Evolutionary conservation across 1,140 invertebrate species (phyloP).

Genomic region (Orchesella cincta): DNA sequence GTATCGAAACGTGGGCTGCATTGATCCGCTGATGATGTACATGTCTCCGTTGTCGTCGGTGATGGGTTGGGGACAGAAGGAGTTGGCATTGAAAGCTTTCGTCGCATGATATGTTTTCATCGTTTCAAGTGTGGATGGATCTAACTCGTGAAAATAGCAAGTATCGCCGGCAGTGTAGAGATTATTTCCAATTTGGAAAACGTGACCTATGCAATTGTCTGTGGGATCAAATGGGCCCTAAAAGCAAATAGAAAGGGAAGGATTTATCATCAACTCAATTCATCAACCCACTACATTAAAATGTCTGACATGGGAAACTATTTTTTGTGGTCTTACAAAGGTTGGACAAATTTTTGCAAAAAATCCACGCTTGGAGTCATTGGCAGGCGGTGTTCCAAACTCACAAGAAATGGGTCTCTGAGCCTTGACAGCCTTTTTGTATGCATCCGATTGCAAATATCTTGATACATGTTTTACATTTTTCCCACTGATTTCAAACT

Average conservation of each 20-base stretch:
- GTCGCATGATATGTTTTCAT: slow-evolving; percentile 54
- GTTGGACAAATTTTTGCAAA: slow-evolving; percentile 26
- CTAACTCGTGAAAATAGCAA: slow-evolving; percentile 40
- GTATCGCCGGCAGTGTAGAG: slow-evolving; percentile 58
- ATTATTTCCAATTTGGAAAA: slow-evolving; percentile 56
- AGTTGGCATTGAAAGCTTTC: slow-evolving; percentile 16
- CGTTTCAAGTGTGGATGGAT: slow-evolving; percentile 53
- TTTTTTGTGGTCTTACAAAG: slow-evolving; percentile 4
- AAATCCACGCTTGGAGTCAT: not conserved
- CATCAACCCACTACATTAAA: too few species aligned
- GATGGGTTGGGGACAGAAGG: slow-evolving; percentile 32
- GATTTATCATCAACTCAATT: not conserved
- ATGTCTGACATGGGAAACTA: not conserved
- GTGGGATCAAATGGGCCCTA: slow-evolving; percentile 54
- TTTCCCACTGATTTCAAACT: slow-evolving; percentile 9
- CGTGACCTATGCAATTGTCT: slow-evolving; percentile 57
- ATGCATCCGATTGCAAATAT: slow-evolving; percentile 7
- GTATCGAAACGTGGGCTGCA: slow-evolving; percentile 50
- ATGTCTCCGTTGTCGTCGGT: slow-evolving; percentile 48
- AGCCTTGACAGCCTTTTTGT: slow-evolving; percentile 4
- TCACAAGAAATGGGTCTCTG: slow-evolving; percentile 8
- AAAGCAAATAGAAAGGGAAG: not conserved
- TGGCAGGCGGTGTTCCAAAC: slow-evolving; percentile 23
- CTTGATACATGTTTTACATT: not conserved
- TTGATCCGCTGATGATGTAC: slow-evolving; percentile 52